These are phyloP conservation scores for Nineta flava DNA, from an alignment of 2,888 invertebrate species.

Conservation along the genomic window DNA sequence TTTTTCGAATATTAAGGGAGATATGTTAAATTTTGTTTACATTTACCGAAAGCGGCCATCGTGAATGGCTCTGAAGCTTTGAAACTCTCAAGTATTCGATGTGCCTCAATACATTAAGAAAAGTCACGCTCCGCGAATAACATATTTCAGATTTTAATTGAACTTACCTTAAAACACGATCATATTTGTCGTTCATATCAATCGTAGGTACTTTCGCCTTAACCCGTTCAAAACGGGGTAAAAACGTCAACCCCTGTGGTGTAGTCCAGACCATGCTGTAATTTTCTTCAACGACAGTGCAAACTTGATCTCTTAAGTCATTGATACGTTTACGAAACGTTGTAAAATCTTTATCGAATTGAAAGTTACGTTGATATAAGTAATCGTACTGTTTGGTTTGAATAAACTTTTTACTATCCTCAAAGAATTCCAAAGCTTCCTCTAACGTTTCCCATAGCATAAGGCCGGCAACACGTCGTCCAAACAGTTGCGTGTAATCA, in stretches of 20 bases:
- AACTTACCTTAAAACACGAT: constrained; percentile 44
- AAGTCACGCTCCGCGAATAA: too few relatives aligned
- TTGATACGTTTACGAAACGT: constrained; percentile 66
- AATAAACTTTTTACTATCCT: constrained; percentile 68
- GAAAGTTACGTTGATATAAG: constrained; percentile 72
- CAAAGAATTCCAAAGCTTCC: constrained; percentile 68
- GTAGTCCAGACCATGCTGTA: constrained; percentile 85
- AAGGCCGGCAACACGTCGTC: constrained; percentile 71
- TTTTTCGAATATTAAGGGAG: too few relatives aligned
- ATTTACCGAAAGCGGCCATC: too few relatives aligned
- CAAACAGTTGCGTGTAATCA: constrained; percentile 72
- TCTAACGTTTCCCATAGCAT: constrained; percentile 76
- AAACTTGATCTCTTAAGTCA: constrained; percentile 56
- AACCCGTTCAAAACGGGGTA: constrained; percentile 74
- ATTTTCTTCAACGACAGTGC: constrained; percentile 66
- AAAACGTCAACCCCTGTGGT: constrained; percentile 71
- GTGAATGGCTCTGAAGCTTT: too few relatives aligned
- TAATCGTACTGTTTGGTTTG: constrained; percentile 83
- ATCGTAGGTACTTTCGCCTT: constrained; percentile 70
- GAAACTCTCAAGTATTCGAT: too few relatives aligned
- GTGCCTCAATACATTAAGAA: too few relatives aligned
- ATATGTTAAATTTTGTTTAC: too few relatives aligned
- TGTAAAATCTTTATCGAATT: constrained; percentile 76
- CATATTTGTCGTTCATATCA: constrained; percentile 68
- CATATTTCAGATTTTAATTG: too few relatives aligned